A percentile compares a stretch with the other conserved stretches of the same genome.
Conservation (phyloP, 2,113 vertebrate species). For the Zingel zingel region DNA sequence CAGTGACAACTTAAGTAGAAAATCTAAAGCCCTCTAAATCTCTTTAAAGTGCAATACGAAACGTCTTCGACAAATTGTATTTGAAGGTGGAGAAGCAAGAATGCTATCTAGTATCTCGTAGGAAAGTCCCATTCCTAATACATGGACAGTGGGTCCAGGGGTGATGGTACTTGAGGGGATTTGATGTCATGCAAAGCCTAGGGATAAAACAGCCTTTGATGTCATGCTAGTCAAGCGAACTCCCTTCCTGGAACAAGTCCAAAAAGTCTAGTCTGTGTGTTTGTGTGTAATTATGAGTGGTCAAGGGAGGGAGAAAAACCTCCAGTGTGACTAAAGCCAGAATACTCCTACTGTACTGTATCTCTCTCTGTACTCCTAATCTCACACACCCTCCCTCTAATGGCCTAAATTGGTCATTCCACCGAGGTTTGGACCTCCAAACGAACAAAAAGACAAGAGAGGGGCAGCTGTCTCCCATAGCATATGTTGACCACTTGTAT, state of each 20-base stretch:
- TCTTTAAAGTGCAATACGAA: slow-evolving; percentile 44
- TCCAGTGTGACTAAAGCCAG: slow-evolving; percentile 21
- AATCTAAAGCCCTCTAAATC: slow-evolving; percentile 48
- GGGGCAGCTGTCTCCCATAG: slow-evolving; percentile 61
- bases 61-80: slow-evolving; percentile 27
- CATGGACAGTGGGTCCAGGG: slow-evolving; percentile 43
- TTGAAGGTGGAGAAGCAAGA: slow-evolving; percentile 29
- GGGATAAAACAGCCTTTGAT: slow-evolving; percentile 70
- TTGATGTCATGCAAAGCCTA: slow-evolving; percentile 57
- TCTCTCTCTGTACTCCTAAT: no score
- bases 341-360: not conserved
- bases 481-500: slow-evolving; percentile 72
- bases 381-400: slow-evolving; percentile 62
- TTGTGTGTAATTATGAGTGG: slow-evolving; percentile 59
- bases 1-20: slow-evolving; percentile 51
- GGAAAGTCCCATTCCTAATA: slow-evolving; percentile 64
- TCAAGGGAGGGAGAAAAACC: slow-evolving; percentile 42
- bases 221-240: slow-evolving; percentile 56
- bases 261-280: slow-evolving; percentile 55
- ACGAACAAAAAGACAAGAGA: slow-evolving; percentile 60
- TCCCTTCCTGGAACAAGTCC: slow-evolving; percentile 56
- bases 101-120: slow-evolving; percentile 30
- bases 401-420: slow-evolving; percentile 68
- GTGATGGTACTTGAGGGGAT: slow-evolving; percentile 50
- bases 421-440: slow-evolving; percentile 50